These are phyloP conservation scores for Sebastes iracundus DNA, from an alignment of 2,797 vertebrate species.

Conservation along the genomic window DNA sequence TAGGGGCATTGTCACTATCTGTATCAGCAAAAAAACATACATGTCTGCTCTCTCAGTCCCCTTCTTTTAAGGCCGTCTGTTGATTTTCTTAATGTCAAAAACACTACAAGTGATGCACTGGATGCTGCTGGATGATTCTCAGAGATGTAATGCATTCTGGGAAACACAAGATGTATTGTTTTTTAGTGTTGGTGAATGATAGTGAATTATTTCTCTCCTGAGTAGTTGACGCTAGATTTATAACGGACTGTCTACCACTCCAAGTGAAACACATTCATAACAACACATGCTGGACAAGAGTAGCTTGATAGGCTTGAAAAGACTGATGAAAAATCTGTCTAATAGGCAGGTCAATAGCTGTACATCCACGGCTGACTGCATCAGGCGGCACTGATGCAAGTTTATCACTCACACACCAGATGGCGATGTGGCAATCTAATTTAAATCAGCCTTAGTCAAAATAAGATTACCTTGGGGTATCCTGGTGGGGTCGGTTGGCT, in stretches of 20 bases:
- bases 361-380: neutral
- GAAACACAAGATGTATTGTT: neutral
- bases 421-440: conserved; percentile 61
- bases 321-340: neutral
- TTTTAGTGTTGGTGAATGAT: neutral
- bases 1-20: conserved; percentile 61
- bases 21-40: neutral
- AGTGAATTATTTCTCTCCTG: neutral
- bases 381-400: conserved; percentile 32
- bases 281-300: neutral
- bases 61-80: neutral
- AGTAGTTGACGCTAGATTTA: neutral
- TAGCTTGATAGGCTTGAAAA: neutral
- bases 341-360: neutral
- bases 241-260: neutral
- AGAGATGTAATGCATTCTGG: neutral
- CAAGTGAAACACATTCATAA: neutral
- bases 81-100: neutral
- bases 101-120: neutral
- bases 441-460: conserved; percentile 39
- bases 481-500: conserved; percentile 19
- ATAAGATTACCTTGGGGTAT: conserved; percentile 39
- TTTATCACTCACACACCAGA: conserved; percentile 66
- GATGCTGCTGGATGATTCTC: neutral
- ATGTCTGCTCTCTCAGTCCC: neutral